A percentile compares a stretch with the other conserved stretches of the same genome.
Conservation (phyloP, 37 sponge, comb jelly and placozoan genomes). For the Crambe crambe region DNA sequence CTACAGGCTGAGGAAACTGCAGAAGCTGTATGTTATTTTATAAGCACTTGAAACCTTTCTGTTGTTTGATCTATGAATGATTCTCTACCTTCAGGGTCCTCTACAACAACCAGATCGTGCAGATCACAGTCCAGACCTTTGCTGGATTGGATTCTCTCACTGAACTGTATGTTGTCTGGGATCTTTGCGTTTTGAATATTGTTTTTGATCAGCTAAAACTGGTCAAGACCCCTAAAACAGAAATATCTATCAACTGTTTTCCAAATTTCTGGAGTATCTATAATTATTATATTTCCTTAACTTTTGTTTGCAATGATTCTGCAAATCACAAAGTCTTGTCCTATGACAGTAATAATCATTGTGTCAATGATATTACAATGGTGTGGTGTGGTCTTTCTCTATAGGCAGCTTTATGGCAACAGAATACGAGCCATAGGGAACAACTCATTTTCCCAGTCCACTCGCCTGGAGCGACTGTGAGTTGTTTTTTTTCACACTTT, state of each 20-base stretch:
- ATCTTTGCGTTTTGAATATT: too few species aligned
- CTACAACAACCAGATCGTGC: slow-evolving; percentile 1
- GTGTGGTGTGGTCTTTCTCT: too few species aligned
- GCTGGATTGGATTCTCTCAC: slow-evolving; percentile 32
- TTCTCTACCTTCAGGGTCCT: background rate
- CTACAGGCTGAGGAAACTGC: slow-evolving; percentile 31
- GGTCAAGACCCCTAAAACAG: too few species aligned
- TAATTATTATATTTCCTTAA: too few species aligned
- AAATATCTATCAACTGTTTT: too few species aligned
- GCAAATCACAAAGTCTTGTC: too few species aligned
- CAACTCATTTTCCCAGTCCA: slow-evolving; percentile 22
- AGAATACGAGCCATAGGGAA: slow-evolving; percentile 2
- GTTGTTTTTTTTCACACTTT: too few species aligned
- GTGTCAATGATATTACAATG: too few species aligned
- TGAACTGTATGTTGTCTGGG: slow-evolving; percentile 30
- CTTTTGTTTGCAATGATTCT: too few species aligned
- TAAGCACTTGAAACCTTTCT: background rate
- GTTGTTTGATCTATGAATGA: background rate
- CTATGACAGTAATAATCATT: too few species aligned
- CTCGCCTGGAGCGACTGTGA: slow-evolving; percentile 21
- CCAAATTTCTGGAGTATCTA: too few species aligned
- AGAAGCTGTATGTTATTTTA: slow-evolving; percentile 16
- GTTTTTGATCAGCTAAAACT: too few species aligned
- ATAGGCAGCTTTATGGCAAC: slow-evolving; percentile 35
- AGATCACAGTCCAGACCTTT: slow-evolving; percentile 16